Conservation (phyloP, 2,888 invertebrate species). For the Lobophora halterata region DNA sequence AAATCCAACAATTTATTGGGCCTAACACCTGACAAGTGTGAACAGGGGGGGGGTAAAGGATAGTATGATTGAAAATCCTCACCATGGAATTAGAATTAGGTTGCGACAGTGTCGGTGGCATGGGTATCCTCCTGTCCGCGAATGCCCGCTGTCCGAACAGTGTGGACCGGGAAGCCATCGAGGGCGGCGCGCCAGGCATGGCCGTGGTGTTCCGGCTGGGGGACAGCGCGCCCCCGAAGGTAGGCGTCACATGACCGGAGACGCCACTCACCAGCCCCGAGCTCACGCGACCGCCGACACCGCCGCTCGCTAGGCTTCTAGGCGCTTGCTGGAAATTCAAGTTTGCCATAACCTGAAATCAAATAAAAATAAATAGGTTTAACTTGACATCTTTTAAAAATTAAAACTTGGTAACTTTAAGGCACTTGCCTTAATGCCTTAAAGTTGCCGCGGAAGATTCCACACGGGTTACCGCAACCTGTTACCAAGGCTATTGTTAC, state of each 20-base stretch:
- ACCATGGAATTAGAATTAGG: slow-evolving; percentile 78
- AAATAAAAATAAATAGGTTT: too few species aligned
- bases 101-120: slow-evolving; percentile 81
- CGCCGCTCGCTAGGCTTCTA: slow-evolving; percentile 91
- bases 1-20: too few species aligned
- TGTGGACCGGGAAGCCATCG: slow-evolving; percentile 81
- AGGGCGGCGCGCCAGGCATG: slow-evolving; percentile 77
- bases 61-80: slow-evolving; percentile 36
- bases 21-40: too few species aligned
- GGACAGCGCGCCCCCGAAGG: slow-evolving; percentile 73
- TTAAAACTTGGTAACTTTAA: too few species aligned
- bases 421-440: too few species aligned
- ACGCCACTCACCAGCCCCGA: slow-evolving; percentile 89
- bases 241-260: slow-evolving; percentile 78
- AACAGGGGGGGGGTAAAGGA: too few species aligned
- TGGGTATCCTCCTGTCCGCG: slow-evolving; percentile 87
- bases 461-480: too few species aligned
- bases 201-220: slow-evolving; percentile 67
- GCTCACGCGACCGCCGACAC: slow-evolving; percentile 74
- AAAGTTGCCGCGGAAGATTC: too few species aligned
- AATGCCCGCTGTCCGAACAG: slow-evolving; percentile 91
- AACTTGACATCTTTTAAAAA: too few species aligned
- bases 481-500: too few species aligned
- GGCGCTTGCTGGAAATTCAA: slow-evolving; percentile 94
- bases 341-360: slow-evolving; percentile 93